Percentiles rank a stretch among this genome's conserved stretches.
These are phyloP conservation scores for Apamea epomidion DNA, from an alignment of 2,888 invertebrate species.

Conservation along the genomic window DNA sequence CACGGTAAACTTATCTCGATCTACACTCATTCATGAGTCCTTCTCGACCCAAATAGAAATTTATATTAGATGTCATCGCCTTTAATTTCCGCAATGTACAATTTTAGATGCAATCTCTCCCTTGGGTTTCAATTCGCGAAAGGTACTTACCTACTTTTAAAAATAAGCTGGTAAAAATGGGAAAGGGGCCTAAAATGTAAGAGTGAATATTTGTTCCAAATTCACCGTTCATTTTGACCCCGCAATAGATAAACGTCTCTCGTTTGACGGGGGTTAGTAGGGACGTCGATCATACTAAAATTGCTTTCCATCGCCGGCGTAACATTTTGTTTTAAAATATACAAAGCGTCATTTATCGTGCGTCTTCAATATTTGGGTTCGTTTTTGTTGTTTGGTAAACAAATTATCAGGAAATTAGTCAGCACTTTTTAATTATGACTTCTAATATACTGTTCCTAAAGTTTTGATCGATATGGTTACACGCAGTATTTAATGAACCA, in stretches of 20 bases:
- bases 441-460: background rate
- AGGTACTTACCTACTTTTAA: conserved; percentile 60
- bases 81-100: conserved; percentile 88
- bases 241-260: conserved; percentile 74
- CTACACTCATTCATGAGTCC: conserved; percentile 77
- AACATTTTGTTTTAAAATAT: conserved; percentile 69
- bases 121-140: conserved; percentile 80
- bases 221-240: conserved; percentile 72
- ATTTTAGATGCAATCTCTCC: conserved; percentile 86
- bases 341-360: conserved; percentile 67
- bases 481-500: background rate
- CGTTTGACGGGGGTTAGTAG: conserved; percentile 75
- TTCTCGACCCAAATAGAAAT: conserved; percentile 86
- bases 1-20: conserved; percentile 71
- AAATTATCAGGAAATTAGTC: conserved; percentile 11
- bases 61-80: conserved; percentile 84
- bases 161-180: conserved; percentile 61
- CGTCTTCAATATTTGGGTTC: conserved; percentile 45
- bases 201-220: conserved; percentile 69
- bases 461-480: background rate
- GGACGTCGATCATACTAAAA: conserved; percentile 73
- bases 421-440: background rate
- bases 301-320: conserved; percentile 62
- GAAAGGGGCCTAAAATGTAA: conserved; percentile 58
- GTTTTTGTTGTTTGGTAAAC: conserved; percentile 40